phyloP scores from a whole-genome alignment of 2,888 invertebrate species.

The Oeneis ivallda region DNA sequence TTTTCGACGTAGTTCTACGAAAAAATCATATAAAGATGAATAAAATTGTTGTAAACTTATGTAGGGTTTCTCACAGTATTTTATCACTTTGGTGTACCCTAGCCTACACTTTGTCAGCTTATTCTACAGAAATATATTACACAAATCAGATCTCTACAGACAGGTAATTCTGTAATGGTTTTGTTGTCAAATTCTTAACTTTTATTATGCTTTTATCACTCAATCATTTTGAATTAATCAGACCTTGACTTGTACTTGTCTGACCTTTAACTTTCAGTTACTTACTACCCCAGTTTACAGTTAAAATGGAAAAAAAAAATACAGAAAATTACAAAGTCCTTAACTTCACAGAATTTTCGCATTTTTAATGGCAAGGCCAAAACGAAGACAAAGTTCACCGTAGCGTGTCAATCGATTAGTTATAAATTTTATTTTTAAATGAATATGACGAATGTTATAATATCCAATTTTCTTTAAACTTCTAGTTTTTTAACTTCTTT shows the following conservation, averaged over 20 bases:
- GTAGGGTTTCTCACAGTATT: not conserved
- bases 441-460: too few relatives aligned
- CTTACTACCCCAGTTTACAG: not conserved
- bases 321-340: too few relatives aligned
- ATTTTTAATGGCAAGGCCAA: too few relatives aligned
- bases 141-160: not conserved
- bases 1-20: not conserved
- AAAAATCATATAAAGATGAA: not conserved
- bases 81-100: not conserved
- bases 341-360: too few relatives aligned
- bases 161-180: not conserved
- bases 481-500: too few relatives aligned
- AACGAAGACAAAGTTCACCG: too few relatives aligned
- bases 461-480: too few relatives aligned
- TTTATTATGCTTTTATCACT: not conserved
- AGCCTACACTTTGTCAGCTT: too few relatives aligned
- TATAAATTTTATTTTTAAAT: too few relatives aligned
- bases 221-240: not conserved
- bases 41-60: not conserved
- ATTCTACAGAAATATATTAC: too few relatives aligned
- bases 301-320: not conserved
- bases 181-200: not conserved
- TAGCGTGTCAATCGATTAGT: too few relatives aligned
- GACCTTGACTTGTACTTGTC: not conserved
- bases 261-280: not conserved